phyloP scores from a whole-genome alignment of 35 echinoderm and acorn worm species.

The Strongylocentrotus purpuratus region DNA sequence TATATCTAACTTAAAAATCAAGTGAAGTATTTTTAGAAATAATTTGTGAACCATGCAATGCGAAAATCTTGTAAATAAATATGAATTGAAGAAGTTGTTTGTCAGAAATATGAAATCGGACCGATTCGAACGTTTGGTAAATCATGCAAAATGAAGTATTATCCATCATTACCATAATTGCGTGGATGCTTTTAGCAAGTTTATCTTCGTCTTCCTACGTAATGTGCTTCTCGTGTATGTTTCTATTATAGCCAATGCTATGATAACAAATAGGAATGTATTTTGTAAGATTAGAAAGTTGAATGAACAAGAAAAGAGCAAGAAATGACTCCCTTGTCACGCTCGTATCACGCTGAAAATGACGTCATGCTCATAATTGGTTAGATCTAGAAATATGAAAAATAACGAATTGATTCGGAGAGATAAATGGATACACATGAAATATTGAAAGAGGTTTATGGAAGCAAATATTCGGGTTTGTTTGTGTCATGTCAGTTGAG shows the following conservation, averaged over 20 bases:
- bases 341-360: neutral
- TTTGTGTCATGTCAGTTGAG: neutral
- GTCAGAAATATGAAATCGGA: too few relatives aligned
- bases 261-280: too few relatives aligned
- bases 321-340: neutral
- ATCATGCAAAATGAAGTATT: neutral
- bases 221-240: too few relatives aligned
- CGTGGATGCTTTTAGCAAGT: too few relatives aligned
- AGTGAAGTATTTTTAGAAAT: neutral
- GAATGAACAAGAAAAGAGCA: too few relatives aligned
- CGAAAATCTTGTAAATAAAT: neutral
- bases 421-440: too few relatives aligned
- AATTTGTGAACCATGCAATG: neutral
- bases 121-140: neutral
- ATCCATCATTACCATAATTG: neutral
- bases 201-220: too few relatives aligned
- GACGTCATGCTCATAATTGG: neutral
- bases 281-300: too few relatives aligned
- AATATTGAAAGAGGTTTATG: neutral
- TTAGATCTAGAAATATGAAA: neutral
- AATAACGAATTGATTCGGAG: neutral
- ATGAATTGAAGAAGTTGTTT: too few relatives aligned
- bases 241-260: too few relatives aligned
- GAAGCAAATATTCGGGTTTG: neutral
- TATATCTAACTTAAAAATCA: neutral